These are phyloP conservation scores for Odiellus spinosus DNA, from an alignment of 2,888 invertebrate genomes.

Conservation along the genomic window DNA sequence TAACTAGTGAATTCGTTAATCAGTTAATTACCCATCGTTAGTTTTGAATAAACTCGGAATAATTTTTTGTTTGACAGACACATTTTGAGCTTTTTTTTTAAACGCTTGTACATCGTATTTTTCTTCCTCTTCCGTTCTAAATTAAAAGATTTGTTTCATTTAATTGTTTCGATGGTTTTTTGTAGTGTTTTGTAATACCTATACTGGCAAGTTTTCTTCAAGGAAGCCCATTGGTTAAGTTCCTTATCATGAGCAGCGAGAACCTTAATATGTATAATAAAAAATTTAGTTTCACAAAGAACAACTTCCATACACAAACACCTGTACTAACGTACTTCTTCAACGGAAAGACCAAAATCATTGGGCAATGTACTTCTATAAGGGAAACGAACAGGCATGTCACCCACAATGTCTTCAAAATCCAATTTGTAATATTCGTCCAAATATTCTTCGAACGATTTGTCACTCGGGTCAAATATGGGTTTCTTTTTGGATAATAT, in stretches of 20 bases:
- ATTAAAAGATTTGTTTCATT: not conserved
- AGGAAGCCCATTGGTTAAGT: slow-evolving; percentile 84
- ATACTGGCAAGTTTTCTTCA: slow-evolving; percentile 68
- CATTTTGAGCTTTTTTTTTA: slow-evolving; percentile 52
- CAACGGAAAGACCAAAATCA: slow-evolving; percentile 71
- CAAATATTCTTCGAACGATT: slow-evolving; percentile 50
- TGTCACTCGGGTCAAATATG: slow-evolving; percentile 51
- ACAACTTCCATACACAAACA: not conserved
- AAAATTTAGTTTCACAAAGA: not conserved
- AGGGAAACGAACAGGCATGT: slow-evolving; percentile 74
- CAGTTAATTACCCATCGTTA: not conserved
- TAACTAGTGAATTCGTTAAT: not conserved
- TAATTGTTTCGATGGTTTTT: not conserved
- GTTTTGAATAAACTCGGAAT: slow-evolving; percentile 52
- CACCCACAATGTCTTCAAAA: slow-evolving; percentile 85
- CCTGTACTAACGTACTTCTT: slow-evolving; percentile 49
- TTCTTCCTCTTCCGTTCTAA: slow-evolving; percentile 55
- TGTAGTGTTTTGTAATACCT: slow-evolving; percentile 26
- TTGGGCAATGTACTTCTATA: slow-evolving; percentile 74
- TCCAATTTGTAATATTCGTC: slow-evolving; percentile 90
- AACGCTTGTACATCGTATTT: slow-evolving; percentile 59
- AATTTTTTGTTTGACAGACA: slow-evolving; percentile 55
- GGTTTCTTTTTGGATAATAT: slow-evolving; percentile 61
- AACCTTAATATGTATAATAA: slow-evolving; percentile 51
- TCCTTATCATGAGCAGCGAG: slow-evolving; percentile 79